A percentile compares a stretch with the other conserved stretches of the same genome.
These are phyloP conservation scores for Adelphocoris suturalis DNA, from an alignment of 2,888 invertebrate species.

Conservation along the genomic window DNA sequence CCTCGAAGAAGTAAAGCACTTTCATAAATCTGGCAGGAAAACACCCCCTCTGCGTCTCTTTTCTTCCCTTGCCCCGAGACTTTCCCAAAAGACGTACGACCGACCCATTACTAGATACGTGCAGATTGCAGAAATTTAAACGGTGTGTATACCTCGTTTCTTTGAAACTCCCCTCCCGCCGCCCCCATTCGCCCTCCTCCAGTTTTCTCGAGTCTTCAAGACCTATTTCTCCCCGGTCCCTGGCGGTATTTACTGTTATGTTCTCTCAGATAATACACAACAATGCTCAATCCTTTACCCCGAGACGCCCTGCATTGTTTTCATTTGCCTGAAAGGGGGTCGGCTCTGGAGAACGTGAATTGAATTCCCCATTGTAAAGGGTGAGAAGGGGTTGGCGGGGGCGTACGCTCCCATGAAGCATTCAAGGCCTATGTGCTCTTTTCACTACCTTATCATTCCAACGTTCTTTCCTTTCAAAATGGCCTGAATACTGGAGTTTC, in stretches of 20 bases:
- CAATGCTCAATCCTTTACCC: conserved; percentile 70
- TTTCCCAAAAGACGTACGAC: conserved; percentile 81
- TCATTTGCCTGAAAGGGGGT: conserved; percentile 66
- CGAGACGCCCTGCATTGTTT: conserved; percentile 54
- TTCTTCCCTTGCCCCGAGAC: conserved; percentile 38
- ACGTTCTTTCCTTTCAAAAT: conserved; percentile 14
- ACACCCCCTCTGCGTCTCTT: conserved; percentile 82
- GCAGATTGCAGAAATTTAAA: conserved; percentile 76
- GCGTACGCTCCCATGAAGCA: background rate
- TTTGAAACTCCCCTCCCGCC: conserved; percentile 25
- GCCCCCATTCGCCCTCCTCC: background rate
- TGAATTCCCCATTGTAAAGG: conserved; percentile 55
- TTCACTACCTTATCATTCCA: conserved; percentile 15
- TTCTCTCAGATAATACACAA: conserved; percentile 75
- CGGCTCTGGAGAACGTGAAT: conserved; percentile 54
- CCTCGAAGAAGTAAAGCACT: conserved; percentile 83
- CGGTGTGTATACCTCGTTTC: conserved; percentile 73
- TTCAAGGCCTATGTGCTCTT: conserved; percentile 22
- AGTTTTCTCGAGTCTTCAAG: background rate
- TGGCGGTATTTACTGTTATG: conserved; percentile 75
- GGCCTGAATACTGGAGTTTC: conserved; percentile 1
- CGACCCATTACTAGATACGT: conserved; percentile 86
- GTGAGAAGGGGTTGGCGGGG: background rate
- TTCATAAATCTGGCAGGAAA: conserved; percentile 89
- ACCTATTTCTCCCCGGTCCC: conserved; percentile 50